Evolutionary conservation across 1,140 invertebrate species (phyloP), one percentile per base, ranked within the genome.

Genomic region (Rhyacophila brunnea): DNA sequence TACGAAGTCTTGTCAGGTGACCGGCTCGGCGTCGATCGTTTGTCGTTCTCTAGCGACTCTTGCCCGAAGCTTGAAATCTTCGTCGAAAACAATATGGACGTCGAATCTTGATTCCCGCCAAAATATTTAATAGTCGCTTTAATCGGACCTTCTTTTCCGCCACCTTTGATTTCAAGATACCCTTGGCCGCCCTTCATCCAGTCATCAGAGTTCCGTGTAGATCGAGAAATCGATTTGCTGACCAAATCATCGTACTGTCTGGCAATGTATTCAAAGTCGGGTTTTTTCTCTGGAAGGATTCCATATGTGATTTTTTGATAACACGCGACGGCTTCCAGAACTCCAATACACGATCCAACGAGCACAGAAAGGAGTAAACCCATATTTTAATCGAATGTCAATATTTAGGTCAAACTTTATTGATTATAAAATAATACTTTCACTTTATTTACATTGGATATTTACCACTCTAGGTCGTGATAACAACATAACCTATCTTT

Each of bases 301-400:
- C 81, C 77, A 53, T 80, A 74, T 18, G 78, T 66, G 34, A 85
- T 75, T 65, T 82, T 81, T 62, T 74, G 73, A 40, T 83, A 70
- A 59, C 82, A 85, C 34, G 81, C 79, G 11, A 87, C 68, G 11
- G 88, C 77, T 70, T 91, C 88, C 54, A 87, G 54, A 2, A 86
- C 81, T 48, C 89, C 87, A 15, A 87, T 81, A 67, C 87, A 89
- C n/a, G 85, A 80, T 5, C 23, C 23, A 58, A 90, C 80, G 18
- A 90, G 70, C 66, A 88, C 74, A 9, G 88, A 89, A 43, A 90
- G 73, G 55, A 90, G 69, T 14, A 89, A 71, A 65, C 86, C 87
- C 87, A 88, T 88, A 46, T 68, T 70, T 32, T 14, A 43, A 13
- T 18, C 18, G 36, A n/a, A 28, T 5, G 23, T 19, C 13, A 5